Base-by-base conservation (phyloP, 2,888 invertebrate genomes). In the Apoderus coryli region DNA sequence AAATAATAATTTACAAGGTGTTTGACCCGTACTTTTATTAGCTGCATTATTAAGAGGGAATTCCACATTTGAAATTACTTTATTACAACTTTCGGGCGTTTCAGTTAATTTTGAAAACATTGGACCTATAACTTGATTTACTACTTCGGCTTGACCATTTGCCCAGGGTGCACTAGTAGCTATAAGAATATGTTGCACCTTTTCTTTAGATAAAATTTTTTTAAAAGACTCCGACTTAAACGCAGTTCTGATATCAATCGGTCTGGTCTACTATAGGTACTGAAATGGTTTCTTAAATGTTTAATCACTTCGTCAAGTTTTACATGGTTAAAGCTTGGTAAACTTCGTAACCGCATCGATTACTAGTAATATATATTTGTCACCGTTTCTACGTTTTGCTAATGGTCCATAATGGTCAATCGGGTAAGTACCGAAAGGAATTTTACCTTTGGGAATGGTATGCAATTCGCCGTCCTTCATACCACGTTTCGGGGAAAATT, bases 1-100 rank as follows among this genome's bases (percentile, higher is more conserved):
- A 32, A 48, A 49, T 22, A 50, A 32, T 16, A 46, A 24, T 10
- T 32, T 40, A 30, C 41, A 39, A 2, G 49, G 43, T 1, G 44
- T 39, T 16, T 47, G 38, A 2, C 38, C 38, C 13, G 46, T 43
- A 7, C 44, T 36, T 27, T 46, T 37, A 24, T 39, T 42, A 3
- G 49, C 10, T 1, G 44, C 46, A 32, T 46, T 39, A 39, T 41
- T 24, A 28, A 43, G 33, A 31, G 41, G 29, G 40, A 28, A 29
- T 37, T 37, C 36, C 29, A 37, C 33, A 32, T 37, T 14, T 24
- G 33, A n/a, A 36, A 35, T 16, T 34, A 38, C 19, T 36, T 25
- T 10, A 36, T 38, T 22, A 46, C 34, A 28, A 11, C 27, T 14
- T 4, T 39, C 38, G 6, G 22, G 13, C 12, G 28, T 10, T 14